Evolutionary conservation across 2,888 invertebrate species (phyloP), one percentile per base, ranked within the genome.

Genomic region (Oxystoma pomonae): DNA sequence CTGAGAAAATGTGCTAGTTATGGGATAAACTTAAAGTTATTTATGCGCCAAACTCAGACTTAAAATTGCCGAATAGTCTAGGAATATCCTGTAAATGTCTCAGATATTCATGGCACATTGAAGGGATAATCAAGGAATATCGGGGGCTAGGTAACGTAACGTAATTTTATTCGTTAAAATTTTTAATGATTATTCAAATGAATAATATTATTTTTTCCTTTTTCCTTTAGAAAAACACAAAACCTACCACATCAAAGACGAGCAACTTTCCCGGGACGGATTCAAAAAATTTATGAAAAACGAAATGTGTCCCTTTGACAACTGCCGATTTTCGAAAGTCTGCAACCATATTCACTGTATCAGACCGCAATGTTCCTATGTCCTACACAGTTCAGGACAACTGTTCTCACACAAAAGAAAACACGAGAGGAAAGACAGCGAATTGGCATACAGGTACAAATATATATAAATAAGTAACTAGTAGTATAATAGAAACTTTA

Each of bases 281-380:
- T 98, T 98, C 83, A 98, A 97, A 81, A 98, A 98, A 80, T 98
- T 96, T 81, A 93, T 98, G 89, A 98, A 98, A 81, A 95, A 95
- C 71, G 98, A 98, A 76, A 86, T 88, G 0, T 98, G 98, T 73
- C 91, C 92, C 0, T 98, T 93, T 81, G 88, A 92, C 50, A 90
- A 90, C 72, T 98, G 98, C 78, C 87, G 95, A 63, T 98, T 96
- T 81, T 96, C 96, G 51, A 88, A 92, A 64, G 92, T 96, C 57
- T 95, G 95, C 84, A 98, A 98, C 83, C 98, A 98, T 81, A 98
- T 98, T 70, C 98, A 98, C 82, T 98, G 98, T 83, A 97, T 98
- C 72, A 85, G 98, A 65, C 91, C 93, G 1, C 92, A 92, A 65
- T 98, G 98, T 83, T 92, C 91, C 79, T 98, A 97, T 78, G 97